Conservation (phyloP, 2,888 invertebrate genomes). For the Theretra japonica region DNA sequence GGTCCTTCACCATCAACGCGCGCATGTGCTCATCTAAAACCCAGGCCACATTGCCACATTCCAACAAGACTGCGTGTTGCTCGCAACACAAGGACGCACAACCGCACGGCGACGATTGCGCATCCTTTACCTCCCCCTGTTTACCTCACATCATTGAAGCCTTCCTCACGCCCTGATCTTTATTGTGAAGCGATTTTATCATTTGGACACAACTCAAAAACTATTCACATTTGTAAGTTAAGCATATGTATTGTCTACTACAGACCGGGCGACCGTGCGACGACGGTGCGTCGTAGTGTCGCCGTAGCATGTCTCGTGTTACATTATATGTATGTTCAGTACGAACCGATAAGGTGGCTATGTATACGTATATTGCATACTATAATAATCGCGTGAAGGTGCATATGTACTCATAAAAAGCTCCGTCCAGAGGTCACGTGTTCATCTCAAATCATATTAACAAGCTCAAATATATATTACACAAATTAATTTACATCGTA, state of each 20-base stretch:
- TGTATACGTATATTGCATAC: slow-evolving; percentile 27
- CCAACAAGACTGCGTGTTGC: slow-evolving; percentile 62
- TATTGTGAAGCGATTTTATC: slow-evolving; percentile 53
- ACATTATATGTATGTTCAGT: slow-evolving; percentile 7
- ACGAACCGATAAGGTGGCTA: slow-evolving; percentile 5
- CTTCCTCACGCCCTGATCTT: slow-evolving; percentile 81
- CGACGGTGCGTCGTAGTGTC: slow-evolving; percentile 3
- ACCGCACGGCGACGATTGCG: slow-evolving; percentile 61
- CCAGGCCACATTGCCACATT: slow-evolving; percentile 63
- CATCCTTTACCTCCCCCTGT: slow-evolving; percentile 81
- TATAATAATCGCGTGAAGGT: slow-evolving; percentile 25
- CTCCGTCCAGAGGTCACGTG: slow-evolving; percentile 63
- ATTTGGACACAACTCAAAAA: slow-evolving; percentile 81
- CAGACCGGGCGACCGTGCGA: not conserved
- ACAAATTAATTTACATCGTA: slow-evolving; percentile 33
- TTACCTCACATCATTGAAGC: slow-evolving; percentile 74
- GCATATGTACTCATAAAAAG: slow-evolving; percentile 46
- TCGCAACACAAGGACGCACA: slow-evolving; percentile 61
- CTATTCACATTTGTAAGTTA: slow-evolving; percentile 77
- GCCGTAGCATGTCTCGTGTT: slow-evolving; percentile 6
- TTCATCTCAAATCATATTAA: slow-evolving; percentile 44
- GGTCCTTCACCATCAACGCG: slow-evolving; percentile 83
- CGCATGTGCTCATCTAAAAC: slow-evolving; percentile 84
- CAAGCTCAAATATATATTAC: slow-evolving; percentile 39
- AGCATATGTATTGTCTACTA: slow-evolving; percentile 42